These are phyloP conservation scores for Oscheius myriophilus DNA, from an alignment of 2,888 invertebrate species.

Conservation along the genomic window DNA sequence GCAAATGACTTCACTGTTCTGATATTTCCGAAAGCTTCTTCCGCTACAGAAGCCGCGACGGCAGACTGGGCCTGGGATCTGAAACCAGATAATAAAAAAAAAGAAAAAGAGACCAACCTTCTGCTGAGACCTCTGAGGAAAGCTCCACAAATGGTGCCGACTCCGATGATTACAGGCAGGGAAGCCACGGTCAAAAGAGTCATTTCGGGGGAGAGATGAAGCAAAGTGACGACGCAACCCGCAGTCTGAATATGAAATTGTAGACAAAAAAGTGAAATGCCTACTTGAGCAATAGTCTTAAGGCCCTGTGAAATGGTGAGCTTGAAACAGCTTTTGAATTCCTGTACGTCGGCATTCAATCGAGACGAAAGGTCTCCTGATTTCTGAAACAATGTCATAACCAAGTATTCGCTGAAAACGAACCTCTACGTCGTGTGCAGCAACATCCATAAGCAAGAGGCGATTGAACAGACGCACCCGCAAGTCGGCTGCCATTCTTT, in stretches of 20 bases:
- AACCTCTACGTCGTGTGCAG: conserved; percentile 82
- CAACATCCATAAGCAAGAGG: conserved; percentile 78
- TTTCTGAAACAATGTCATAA: conserved; percentile 73
- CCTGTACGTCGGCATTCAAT: conserved; percentile 92
- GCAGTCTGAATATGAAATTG: conserved; percentile 72
- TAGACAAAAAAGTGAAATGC: too few relatives aligned
- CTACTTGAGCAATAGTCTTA: conserved; percentile 85
- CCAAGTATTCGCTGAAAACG: neutral
- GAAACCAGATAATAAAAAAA: neutral
- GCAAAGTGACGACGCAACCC: conserved; percentile 83
- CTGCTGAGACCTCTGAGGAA: conserved; percentile 74
- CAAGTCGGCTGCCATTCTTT: conserved; percentile 84
- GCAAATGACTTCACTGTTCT: conserved; percentile 93
- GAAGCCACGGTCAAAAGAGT: conserved; percentile 85
- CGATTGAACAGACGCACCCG: conserved; percentile 72
- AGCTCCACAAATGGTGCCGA: conserved; percentile 86
- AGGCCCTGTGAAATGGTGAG: conserved; percentile 90
- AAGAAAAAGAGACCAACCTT: conserved; percentile 25
- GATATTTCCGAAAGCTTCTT: conserved; percentile 91
- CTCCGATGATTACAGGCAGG: conserved; percentile 84
- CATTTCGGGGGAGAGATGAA: conserved; percentile 88
- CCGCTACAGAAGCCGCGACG: conserved; percentile 86
- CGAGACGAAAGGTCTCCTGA: conserved; percentile 88
- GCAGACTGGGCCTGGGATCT: conserved; percentile 74
- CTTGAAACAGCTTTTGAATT: conserved; percentile 96